A percentile compares a stretch with the other conserved stretches of the same genome.
These are phyloP conservation scores for Scylla paramamosain DNA, from an alignment of 1,140 invertebrate genomes.

Conservation along the genomic window DNA sequence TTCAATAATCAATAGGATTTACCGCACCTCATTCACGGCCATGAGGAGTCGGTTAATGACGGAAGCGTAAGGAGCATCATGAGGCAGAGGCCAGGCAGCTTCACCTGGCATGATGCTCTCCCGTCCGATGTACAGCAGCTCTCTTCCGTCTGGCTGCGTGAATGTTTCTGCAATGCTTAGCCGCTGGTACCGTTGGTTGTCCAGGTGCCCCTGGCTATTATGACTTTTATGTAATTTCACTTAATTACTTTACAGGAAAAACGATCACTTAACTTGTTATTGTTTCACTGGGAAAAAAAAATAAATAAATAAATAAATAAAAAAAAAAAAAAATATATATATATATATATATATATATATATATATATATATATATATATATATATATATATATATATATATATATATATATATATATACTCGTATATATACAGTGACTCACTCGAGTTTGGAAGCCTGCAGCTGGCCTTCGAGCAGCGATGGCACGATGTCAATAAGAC, in stretches of 20 bases:
- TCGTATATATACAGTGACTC: neutral
- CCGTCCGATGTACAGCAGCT: conserved; percentile 31
- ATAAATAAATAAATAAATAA: too few relatives aligned
- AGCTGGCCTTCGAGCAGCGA: neutral
- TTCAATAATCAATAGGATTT: too few relatives aligned
- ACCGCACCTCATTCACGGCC: neutral
- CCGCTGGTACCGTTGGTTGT: conserved; percentile 4
- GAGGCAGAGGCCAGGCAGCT: conserved; percentile 9
- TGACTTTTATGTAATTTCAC: too few relatives aligned
- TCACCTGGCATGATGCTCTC: conserved; percentile 26
- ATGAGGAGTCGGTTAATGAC: neutral
- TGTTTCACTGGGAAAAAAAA: too few relatives aligned
- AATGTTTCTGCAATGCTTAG: neutral
- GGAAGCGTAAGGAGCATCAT: neutral
- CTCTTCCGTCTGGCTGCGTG: neutral
- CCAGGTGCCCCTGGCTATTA: conserved; percentile 25
- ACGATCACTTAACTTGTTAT: too few relatives aligned
- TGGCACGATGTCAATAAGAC: neutral
- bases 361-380: too few relatives aligned
- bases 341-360: too few relatives aligned
- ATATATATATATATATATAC: too few relatives aligned
- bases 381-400: too few relatives aligned
- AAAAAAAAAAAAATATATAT: too few relatives aligned
- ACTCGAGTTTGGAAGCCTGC: neutral
- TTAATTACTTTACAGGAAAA: too few relatives aligned